Percentiles rank a stretch among this genome's conserved stretches.
phyloP scores from a whole-genome alignment of 2,113 vertebrate genomes.

The Barbus barbus region DNA sequence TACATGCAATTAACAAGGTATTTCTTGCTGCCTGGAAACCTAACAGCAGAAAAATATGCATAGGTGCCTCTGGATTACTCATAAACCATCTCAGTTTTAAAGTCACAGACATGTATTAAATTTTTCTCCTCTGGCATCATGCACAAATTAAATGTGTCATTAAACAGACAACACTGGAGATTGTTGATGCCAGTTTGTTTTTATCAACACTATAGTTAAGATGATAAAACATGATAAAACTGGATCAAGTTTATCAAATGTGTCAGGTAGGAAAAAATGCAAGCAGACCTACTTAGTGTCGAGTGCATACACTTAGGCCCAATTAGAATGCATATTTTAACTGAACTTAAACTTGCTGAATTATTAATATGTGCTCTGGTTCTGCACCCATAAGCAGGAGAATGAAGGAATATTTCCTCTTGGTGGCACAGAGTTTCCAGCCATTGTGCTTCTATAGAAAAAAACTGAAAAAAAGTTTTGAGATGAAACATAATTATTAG shows the following conservation, averaged over 20 bases:
- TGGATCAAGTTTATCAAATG: slow-evolving; percentile 56
- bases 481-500: not conserved
- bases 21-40: not conserved
- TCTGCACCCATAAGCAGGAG: slow-evolving; percentile 51
- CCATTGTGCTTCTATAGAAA: not conserved
- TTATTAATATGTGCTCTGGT: slow-evolving; percentile 68
- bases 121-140: not conserved
- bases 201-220: not conserved
- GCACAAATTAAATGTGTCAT: not conserved
- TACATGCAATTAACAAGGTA: not conserved
- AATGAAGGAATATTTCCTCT: slow-evolving; percentile 50
- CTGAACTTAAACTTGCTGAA: slow-evolving; percentile 70
- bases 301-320: slow-evolving; percentile 68
- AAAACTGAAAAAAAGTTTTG: not conserved
- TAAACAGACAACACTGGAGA: not conserved
- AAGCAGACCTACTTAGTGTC: slow-evolving; percentile 62
- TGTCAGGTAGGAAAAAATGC: slow-evolving; percentile 56
- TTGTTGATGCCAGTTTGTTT: not conserved
- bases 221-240: slow-evolving; percentile 46
- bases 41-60: not conserved
- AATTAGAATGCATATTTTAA: slow-evolving; percentile 77
- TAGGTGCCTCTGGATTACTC: not conserved
- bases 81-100: not conserved
- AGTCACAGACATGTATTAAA: not conserved
- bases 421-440: slow-evolving; percentile 64